phyloP scores from a whole-genome alignment of 2,113 vertebrate genomes.

The Aspiorhynchus laticeps region DNA sequence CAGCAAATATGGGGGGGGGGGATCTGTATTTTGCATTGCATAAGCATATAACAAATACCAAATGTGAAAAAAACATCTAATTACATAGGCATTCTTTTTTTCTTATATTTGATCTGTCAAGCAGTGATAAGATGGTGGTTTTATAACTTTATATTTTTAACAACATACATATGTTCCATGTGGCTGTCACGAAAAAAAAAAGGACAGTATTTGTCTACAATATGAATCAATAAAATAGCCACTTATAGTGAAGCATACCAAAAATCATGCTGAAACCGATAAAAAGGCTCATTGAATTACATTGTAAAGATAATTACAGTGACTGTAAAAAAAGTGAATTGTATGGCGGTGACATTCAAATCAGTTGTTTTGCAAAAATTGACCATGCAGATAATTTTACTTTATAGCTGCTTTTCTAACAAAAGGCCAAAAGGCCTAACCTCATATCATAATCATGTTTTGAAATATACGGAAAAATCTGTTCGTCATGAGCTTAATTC shows the following conservation, averaged over 20 bases:
- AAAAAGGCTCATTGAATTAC: conserved; percentile 4
- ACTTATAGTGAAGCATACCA: neutral
- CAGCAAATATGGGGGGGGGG: neutral
- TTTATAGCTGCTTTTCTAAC: neutral
- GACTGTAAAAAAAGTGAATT: neutral
- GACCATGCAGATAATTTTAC: neutral
- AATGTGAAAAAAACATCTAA: neutral
- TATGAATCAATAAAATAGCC: conserved; percentile 19
- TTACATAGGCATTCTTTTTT: too few species aligned
- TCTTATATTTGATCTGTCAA: neutral
- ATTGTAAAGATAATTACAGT: conserved; percentile 9
- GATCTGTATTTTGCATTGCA: neutral
- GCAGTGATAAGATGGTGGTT: neutral
- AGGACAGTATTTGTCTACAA: neutral
- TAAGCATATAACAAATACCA: neutral
- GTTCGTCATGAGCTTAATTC: conserved; percentile 49
- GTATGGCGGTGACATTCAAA: neutral
- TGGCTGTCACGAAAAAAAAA: neutral
- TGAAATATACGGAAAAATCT: conserved; percentile 29
- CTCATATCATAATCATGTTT: conserved; percentile 29
- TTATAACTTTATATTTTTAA: neutral
- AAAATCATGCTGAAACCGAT: neutral
- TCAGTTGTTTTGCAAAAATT: neutral
- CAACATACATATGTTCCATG: neutral
- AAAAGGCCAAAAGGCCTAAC: conserved; percentile 18